phyloP scores from a whole-genome alignment of 2,888 invertebrate genomes.

The Itoplectis maculator region DNA sequence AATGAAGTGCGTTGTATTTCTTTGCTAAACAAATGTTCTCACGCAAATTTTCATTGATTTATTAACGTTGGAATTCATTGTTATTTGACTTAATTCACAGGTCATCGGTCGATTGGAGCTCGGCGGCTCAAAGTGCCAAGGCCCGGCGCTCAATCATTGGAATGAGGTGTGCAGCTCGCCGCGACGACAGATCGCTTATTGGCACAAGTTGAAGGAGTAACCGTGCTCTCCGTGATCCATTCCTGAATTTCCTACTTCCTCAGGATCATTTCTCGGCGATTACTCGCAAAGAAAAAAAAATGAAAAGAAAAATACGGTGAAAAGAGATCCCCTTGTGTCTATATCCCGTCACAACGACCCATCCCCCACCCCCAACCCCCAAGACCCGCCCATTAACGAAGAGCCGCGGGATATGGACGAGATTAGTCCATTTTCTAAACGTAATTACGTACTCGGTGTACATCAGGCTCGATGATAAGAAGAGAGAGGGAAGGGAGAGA shows the following conservation, averaged over 20 bases:
- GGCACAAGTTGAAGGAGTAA: conserved; percentile 99
- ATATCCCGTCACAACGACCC: conserved; percentile 59
- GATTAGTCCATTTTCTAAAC: conserved; percentile 73
- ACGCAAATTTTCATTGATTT: neutral
- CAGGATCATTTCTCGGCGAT: conserved; percentile 62
- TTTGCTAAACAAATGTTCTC: neutral
- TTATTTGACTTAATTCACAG: conserved; percentile 84
- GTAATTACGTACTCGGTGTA: conserved; percentile 74
- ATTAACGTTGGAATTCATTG: neutral
- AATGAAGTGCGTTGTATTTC: conserved; percentile 89
- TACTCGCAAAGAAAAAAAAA: conserved; percentile 39
- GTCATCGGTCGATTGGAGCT: conserved; percentile 98
- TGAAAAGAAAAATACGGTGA: conserved; percentile 23
- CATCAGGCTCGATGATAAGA: conserved; percentile 75
- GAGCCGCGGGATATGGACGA: conserved; percentile 62
- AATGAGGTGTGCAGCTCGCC: conserved; percentile 98
- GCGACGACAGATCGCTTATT: conserved; percentile 98
- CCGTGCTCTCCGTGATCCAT: conserved; percentile 40
- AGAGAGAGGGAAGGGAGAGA: conserved; percentile 11
- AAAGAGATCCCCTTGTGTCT: conserved; percentile 48
- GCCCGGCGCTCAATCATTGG: conserved; percentile 97
- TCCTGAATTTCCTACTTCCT: conserved; percentile 63
- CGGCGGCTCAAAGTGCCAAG: conserved; percentile 92
- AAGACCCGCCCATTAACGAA: conserved; percentile 23
- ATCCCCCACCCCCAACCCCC: conserved; percentile 1